phyloP scores from a whole-genome alignment of 2,888 invertebrate species.

The Diarsia mendica region DNA sequence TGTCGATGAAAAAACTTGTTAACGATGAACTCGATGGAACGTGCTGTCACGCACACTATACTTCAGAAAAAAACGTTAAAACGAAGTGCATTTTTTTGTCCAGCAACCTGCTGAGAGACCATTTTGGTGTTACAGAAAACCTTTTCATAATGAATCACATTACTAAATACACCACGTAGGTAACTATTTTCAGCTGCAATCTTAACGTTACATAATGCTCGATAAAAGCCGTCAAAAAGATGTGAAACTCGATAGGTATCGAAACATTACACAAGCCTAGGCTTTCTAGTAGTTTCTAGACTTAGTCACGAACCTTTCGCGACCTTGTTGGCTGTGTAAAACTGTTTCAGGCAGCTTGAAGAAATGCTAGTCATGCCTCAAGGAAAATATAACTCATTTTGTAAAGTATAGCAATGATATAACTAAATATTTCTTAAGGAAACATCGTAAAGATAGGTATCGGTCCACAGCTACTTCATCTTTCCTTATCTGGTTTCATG shows the following conservation, averaged over 20 bases:
- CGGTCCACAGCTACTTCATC: conserved; percentile 20
- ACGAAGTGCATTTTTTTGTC: neutral
- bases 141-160: conserved; percentile 7
- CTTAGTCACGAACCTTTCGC: conserved; percentile 74
- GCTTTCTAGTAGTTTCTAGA: conserved; percentile 80
- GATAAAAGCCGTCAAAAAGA: conserved; percentile 70
- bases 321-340: conserved; percentile 74
- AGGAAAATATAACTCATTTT: conserved; percentile 39
- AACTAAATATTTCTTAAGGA: conserved; percentile 31
- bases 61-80: conserved; percentile 14
- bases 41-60: conserved; percentile 26
- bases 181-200: conserved; percentile 54
- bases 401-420: conserved; percentile 10
- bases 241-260: conserved; percentile 71
- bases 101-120: neutral
- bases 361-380: conserved; percentile 48
- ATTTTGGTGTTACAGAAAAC: conserved; percentile 6
- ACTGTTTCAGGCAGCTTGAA: conserved; percentile 66
- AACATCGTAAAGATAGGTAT: conserved; percentile 35
- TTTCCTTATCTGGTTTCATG: conserved; percentile 59
- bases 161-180: conserved; percentile 12
- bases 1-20: conserved; percentile 47
- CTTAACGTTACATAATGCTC: conserved; percentile 62
- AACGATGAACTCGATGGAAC: conserved; percentile 28
- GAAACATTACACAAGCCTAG: conserved; percentile 74